These are phyloP conservation scores for Equus przewalskii DNA, from an alignment of 2,113 vertebrate species.

Conservation along the genomic window DNA sequence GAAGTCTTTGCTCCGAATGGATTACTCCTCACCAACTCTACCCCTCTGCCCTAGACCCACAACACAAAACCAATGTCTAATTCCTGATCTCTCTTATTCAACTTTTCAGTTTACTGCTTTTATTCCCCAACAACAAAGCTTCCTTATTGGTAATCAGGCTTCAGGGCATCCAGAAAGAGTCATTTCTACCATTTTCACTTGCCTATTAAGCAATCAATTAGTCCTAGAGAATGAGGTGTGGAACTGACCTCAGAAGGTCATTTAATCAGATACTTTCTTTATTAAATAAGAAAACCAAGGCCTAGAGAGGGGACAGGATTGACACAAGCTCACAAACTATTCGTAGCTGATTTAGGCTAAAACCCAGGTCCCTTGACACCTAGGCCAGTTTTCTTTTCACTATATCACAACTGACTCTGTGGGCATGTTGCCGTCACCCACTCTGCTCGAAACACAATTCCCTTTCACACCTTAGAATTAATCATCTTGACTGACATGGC, in stretches of 20 bases:
- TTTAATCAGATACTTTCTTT: slow-evolving; percentile 39
- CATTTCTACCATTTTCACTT: slow-evolving; percentile 7
- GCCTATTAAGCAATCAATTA: slow-evolving; percentile 47
- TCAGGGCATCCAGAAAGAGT: not conserved
- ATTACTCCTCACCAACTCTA: not conserved
- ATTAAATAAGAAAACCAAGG: slow-evolving; percentile 37
- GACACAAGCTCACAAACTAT: slow-evolving; percentile 38
- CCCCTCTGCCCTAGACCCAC: not conserved
- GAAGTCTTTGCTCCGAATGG: slow-evolving; percentile 21
- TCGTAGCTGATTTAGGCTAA: not conserved
- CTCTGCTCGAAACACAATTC: slow-evolving; percentile 27
- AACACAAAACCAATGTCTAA: not conserved
- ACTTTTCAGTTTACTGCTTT: not conserved
- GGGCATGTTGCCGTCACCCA: not conserved
- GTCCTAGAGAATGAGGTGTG: not conserved
- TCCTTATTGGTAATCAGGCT: not conserved
- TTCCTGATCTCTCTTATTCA: slow-evolving; percentile 42
- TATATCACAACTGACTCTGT: not conserved
- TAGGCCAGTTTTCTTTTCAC: slow-evolving; percentile 31
- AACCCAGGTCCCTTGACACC: not conserved
- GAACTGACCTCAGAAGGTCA: slow-evolving; percentile 52
- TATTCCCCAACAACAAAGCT: slow-evolving; percentile 29
- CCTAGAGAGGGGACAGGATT: not conserved
- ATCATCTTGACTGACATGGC: slow-evolving; percentile 47
- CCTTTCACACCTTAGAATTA: slow-evolving; percentile 64